Evolutionary conservation across 2,888 invertebrate genomes (phyloP).

Genomic region (Leptothorax acervorum): DNA sequence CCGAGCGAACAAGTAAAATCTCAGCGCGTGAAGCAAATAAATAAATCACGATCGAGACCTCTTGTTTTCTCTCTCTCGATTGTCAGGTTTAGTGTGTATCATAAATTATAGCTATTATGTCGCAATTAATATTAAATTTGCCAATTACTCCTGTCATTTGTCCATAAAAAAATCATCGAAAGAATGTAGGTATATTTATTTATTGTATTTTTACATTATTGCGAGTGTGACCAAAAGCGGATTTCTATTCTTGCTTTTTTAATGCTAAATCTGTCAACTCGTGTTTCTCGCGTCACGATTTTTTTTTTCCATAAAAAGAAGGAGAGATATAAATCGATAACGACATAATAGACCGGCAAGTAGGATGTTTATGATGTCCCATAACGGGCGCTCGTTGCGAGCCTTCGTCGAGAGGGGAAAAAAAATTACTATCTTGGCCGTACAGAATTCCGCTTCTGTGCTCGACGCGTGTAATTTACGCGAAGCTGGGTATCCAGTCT

Average conservation of each 20-base stretch:
- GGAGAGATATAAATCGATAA: neutral
- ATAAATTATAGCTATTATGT: constrained; percentile 7
- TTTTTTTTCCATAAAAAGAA: neutral
- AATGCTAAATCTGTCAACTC: neutral
- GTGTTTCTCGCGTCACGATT: neutral
- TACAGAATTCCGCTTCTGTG: constrained; percentile 10
- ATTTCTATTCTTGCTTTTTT: neutral
- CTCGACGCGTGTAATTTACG: constrained; percentile 55
- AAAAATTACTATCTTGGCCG: neutral
- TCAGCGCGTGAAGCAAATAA: constrained; percentile 1
- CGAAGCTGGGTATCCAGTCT: constrained; percentile 42
- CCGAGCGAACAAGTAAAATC: constrained; percentile 14
- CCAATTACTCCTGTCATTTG: neutral
- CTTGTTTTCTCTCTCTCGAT: neutral
- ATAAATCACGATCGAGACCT: neutral
- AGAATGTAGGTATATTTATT: neutral
- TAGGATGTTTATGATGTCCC: constrained; percentile 12
- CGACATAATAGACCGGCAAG: neutral
- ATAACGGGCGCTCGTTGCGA: constrained; percentile 4
- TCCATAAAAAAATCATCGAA: neutral
- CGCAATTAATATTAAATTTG: constrained; percentile 3
- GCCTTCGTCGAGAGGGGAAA: neutral
- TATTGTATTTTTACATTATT: neutral
- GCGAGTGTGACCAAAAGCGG: neutral
- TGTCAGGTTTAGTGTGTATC: neutral